These are phyloP conservation scores for Drosophila colorata DNA, from an alignment of 2,888 invertebrate genomes.

Conservation along the genomic window DNA sequence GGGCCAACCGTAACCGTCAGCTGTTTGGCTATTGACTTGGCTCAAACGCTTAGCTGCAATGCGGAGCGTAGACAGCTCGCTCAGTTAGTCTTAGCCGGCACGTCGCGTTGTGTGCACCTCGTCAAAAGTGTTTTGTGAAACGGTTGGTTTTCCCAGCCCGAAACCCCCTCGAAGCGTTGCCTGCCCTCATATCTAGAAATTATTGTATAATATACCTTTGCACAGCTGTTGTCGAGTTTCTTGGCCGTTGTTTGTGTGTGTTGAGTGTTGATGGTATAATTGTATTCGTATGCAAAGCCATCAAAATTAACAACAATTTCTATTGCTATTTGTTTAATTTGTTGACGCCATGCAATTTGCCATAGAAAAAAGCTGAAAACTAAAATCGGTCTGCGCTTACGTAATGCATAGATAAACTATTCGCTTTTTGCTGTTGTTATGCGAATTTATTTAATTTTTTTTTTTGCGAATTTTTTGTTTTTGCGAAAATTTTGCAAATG, in stretches of 20 bases:
- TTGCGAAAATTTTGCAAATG: slow-evolving; percentile 49
- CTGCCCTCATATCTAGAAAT: not conserved
- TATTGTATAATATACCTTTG: slow-evolving; percentile 50
- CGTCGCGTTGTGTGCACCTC: slow-evolving; percentile 75
- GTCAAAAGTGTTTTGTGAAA: slow-evolving; percentile 42
- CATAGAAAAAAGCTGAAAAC: slow-evolving; percentile 34
- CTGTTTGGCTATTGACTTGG: slow-evolving; percentile 66
- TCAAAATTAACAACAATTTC: slow-evolving; percentile 57
- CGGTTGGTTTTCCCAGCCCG: slow-evolving; percentile 23
- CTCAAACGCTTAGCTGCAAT: slow-evolving; percentile 50
- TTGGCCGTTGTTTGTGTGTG: slow-evolving; percentile 18
- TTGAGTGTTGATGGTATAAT: slow-evolving; percentile 9
- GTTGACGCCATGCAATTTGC: slow-evolving; percentile 72
- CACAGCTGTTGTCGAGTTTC: slow-evolving; percentile 62
- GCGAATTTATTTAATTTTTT: slow-evolving; percentile 38
- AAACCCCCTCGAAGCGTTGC: not conserved
- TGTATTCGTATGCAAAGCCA: slow-evolving; percentile 44
- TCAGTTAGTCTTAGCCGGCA: slow-evolving; percentile 70
- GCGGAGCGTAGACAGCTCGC: slow-evolving; percentile 23
- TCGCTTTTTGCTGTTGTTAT: slow-evolving; percentile 38
- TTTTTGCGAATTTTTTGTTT: slow-evolving; percentile 28
- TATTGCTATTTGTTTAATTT: slow-evolving; percentile 68
- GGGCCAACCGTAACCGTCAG: slow-evolving; percentile 48
- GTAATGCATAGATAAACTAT: slow-evolving; percentile 57
- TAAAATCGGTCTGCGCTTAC: slow-evolving; percentile 50